Evolutionary conservation across 2,797 vertebrate species (phyloP), one percentile per base, ranked within the genome.

Genomic region (Anomalospiza imberbis): DNA sequence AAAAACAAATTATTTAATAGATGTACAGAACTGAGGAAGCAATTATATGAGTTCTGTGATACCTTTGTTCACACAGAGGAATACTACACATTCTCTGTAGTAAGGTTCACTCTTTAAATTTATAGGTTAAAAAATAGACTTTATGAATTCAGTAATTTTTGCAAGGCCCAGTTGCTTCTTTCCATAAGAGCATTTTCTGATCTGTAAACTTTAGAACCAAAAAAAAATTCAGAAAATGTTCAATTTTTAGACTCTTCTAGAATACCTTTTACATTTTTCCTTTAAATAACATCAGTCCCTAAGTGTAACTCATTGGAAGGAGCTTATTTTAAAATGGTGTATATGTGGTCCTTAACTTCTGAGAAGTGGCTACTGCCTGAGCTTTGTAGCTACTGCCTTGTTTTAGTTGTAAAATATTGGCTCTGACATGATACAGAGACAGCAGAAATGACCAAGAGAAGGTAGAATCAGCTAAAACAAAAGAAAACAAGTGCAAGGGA

Each of bases 401-500:
- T 62, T 62, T 74, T 65, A 32, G 4, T 75, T 58, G 36, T 58
- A 53, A 80, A 67, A 47, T 57, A 21, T 40, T 57, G 40, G 32
- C 72, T 72, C 55, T 88, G 60, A 54, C 48, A 34, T 53, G 50
- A 38, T 34, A 60, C 63, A 88, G 79, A 86, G 76, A 50, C 42
- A 75, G 66, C 20, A 84, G 55, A 86, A 78, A 15, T 84, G 76
- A 38, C 58, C 24, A 0, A 0, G 44, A 34, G 48, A 84, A 81
- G 53, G 51, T 45, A 85, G 67, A 85, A 67, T 88, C 60, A 66
- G n/a, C 73, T 91, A 28, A 85, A 92, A 72, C 50, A 85, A 88
- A 90, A 55, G 48, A 71, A 76, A 93, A 32, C 77, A 90, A 95
- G 67, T 88, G 70, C 73, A 73, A 76, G 55, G 55, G 76, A 95